phyloP scores from a whole-genome alignment of 1,140 invertebrate species.

The Delia radicum region DNA sequence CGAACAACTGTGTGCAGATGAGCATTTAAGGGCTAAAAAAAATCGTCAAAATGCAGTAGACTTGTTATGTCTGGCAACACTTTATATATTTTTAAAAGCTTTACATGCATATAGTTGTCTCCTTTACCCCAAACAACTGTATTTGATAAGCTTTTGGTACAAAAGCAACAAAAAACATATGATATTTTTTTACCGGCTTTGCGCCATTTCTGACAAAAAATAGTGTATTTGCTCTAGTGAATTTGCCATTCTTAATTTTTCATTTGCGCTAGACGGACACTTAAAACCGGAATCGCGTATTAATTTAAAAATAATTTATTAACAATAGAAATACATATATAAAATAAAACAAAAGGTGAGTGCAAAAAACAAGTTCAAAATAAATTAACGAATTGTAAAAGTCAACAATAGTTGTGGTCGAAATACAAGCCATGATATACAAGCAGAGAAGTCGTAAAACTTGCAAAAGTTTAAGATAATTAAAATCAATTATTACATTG shows the following conservation, averaged over 20 bases:
- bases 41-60: no score
- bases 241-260: not conserved
- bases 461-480: no score
- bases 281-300: not conserved
- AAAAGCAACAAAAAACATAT: not conserved
- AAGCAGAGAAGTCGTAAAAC: no score
- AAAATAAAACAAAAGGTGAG: constrained; percentile 5
- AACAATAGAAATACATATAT: not conserved
- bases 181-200: constrained; percentile 10
- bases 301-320: not conserved
- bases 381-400: not conserved
- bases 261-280: constrained; percentile 3
- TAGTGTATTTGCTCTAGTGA: not conserved
- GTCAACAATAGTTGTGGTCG: not conserved
- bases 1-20: no score
- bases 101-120: no score
- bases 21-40: no score
- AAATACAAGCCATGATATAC: no score
- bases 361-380: not conserved
- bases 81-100: no score
- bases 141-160: not conserved
- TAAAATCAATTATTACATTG: no score
- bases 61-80: no score
- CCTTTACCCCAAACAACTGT: not conserved
- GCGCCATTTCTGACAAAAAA: not conserved